Base-by-base conservation (phyloP, 1,140 invertebrate species). In the Drosophila tsacasi region DNA sequence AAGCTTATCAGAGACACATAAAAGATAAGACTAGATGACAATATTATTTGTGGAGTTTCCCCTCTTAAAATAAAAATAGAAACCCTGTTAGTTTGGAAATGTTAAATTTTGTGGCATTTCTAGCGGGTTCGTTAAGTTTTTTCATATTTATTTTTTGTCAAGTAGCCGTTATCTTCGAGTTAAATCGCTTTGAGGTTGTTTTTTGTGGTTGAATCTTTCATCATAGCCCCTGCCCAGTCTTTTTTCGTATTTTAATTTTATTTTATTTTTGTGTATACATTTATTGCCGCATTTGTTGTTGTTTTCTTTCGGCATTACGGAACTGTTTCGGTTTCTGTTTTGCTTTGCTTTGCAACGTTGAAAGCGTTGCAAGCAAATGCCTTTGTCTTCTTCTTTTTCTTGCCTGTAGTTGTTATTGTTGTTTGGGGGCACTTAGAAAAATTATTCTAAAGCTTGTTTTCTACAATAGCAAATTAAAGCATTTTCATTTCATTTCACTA, bases 271-370 rank as follows among this genome's bases (percentile, higher is more conserved):
- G 30, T 74, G 44, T 60, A 42, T 60, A 60, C 54, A 65, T 65
- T 65, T 65, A 59, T 75, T 72, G 73, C 60, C 50, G 61, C 68
- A 58, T 62, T 79, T 83, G 80, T 76, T 67, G 81, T 83, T 79
- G 81, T 79, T 77, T 82, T 77, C 75, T 73, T 76, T 65, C 57
- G 72, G 67, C 76, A 79, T 84, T 84, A 80, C 76, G 77, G 81
- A 84, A 84, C 81, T 84, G 77, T 84, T 83, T 83, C 81, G 58
- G 71, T 73, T 69, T 73, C 64, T 75, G 80, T 80, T 76, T 81
- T 62, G 50, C 35, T 81, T 81, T 67, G n/a, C 23, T 59, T 65
- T 60, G 62, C 54, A 23, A 65, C 19, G 62, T 64, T 64, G 35
- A 64, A 64, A 81, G 60, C 78, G 76, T 79, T 83, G 81, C 81